phyloP scores from a whole-genome alignment of 2,888 invertebrate species.

The Polydrusus cervinus region DNA sequence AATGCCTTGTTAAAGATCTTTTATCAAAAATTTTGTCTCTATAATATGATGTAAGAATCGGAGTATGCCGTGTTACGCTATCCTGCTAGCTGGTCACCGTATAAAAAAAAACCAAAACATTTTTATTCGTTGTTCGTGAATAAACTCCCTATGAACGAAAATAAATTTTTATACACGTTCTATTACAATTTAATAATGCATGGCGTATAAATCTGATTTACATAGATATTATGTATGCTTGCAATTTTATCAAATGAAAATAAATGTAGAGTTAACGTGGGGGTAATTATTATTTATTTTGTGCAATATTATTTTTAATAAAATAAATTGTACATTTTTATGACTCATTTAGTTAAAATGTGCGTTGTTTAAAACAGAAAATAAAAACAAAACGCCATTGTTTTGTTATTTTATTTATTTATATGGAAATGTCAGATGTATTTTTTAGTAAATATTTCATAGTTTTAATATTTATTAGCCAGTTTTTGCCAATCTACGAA shows the following conservation, averaged over 20 bases:
- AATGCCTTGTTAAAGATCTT: too few species aligned
- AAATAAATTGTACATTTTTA: constrained; percentile 17
- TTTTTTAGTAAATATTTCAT: too few species aligned
- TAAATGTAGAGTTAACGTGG: constrained; percentile 15
- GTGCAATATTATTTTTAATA: constrained; percentile 16
- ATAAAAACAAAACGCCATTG: background rate
- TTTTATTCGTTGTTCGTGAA: background rate
- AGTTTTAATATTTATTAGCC: too few species aligned
- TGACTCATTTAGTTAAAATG: constrained; percentile 1
- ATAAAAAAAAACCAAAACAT: background rate
- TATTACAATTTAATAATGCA: constrained; percentile 31
- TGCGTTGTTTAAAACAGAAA: background rate
- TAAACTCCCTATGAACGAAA: background rate
- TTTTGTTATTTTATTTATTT: constrained; percentile 16
- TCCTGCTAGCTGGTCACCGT: too few species aligned
- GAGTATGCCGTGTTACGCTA: too few species aligned
- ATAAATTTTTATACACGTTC: constrained; percentile 22
- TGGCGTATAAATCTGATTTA: constrained; percentile 28
- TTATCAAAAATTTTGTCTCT: too few species aligned
- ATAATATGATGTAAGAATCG: too few species aligned
- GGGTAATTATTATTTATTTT: constrained; percentile 27
- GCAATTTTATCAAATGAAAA: constrained; percentile 25
- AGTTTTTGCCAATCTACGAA: too few species aligned
- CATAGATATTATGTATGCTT: constrained; percentile 12
- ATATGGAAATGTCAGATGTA: too few species aligned